phyloP scores from a whole-genome alignment of 2,888 invertebrate genomes.

The Synanthedon myopaeformis region DNA sequence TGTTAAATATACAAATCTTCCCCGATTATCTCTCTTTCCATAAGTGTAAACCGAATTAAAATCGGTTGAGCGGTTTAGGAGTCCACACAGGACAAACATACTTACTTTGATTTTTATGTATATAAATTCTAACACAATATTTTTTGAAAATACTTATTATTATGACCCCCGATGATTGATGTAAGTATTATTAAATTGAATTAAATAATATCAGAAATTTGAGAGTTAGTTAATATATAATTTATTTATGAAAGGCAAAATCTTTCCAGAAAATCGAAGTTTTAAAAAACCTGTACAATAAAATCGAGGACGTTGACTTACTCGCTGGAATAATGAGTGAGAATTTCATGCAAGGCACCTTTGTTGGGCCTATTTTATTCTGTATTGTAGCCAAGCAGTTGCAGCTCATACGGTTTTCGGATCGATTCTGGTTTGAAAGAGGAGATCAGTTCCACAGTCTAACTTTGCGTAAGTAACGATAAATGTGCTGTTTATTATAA shows the following conservation, averaged over 20 bases:
- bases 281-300: conserved; percentile 30
- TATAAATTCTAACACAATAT: too few species aligned
- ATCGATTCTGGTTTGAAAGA: conserved; percentile 49
- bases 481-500: too few species aligned
- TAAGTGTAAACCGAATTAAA: too few species aligned
- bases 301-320: conserved; percentile 41
- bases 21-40: too few species aligned
- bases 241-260: background rate
- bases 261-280: conserved; percentile 38
- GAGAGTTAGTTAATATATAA: background rate
- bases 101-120: too few species aligned
- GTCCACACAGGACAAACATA: too few species aligned
- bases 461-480: conserved; percentile 25
- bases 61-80: too few species aligned
- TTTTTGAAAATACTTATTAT: too few species aligned
- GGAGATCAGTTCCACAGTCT: conserved; percentile 48
- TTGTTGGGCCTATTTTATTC: conserved; percentile 39
- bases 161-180: too few species aligned
- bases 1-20: background rate
- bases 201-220: background rate
- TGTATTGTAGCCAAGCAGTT: conserved; percentile 46
- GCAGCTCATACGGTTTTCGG: conserved; percentile 32
- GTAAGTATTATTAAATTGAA: too few species aligned
- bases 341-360: conserved; percentile 27
- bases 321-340: conserved; percentile 44